Evolutionary conservation across 2,113 vertebrate genomes (phyloP), one percentile per base, ranked within the genome.

Genomic region (Nothocercus nigrocapillus): DNA sequence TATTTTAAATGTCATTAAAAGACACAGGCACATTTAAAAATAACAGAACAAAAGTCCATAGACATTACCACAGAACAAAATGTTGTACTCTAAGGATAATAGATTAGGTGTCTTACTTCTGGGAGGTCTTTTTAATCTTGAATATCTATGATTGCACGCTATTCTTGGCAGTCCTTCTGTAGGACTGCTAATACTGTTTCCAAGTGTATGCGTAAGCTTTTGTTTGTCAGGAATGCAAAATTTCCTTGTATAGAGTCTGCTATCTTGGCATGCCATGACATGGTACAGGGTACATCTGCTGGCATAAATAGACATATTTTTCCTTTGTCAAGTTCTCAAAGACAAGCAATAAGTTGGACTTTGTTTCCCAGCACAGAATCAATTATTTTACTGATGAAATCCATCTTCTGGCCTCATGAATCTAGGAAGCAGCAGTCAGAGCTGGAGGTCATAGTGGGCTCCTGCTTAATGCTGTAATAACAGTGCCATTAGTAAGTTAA

Each of bases 211-310:
- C 2, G 42, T 30, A 14, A 38, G n/a, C 14, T 66, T 73, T 73
- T 85, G 27, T 82, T 94, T 56, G 9, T 36, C 11, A 11, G 70
- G 49, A 86, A 42, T 42, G 30, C n/a, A 58, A 73, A 19, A 10
- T 2, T 53, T 88, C 59, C 59, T 58, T 40, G 30, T 36, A 56
- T 14, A 82, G 30, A 67, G 15, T 8, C 83, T 56, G 28, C 15
- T 68, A 11, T 30, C 47, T 14, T 27, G 67, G n/a, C 47, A 19
- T 1, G 8, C 12, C 0, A 2, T 36, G 25, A 21, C 44, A 38
- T 1, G n/a, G 45, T 38, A 27, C 58, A 0, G 4, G 17, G 7
- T 79, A 49, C 0, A 5, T 64, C 44, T 32, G n/a, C 32, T 45
- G 76, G 14, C 34, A 3, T 16, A 38, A 7, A 10, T 27, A 18